phyloP scores from a whole-genome alignment of 1,140 invertebrate species.

The Macrobrachium rosenbergii region DNA sequence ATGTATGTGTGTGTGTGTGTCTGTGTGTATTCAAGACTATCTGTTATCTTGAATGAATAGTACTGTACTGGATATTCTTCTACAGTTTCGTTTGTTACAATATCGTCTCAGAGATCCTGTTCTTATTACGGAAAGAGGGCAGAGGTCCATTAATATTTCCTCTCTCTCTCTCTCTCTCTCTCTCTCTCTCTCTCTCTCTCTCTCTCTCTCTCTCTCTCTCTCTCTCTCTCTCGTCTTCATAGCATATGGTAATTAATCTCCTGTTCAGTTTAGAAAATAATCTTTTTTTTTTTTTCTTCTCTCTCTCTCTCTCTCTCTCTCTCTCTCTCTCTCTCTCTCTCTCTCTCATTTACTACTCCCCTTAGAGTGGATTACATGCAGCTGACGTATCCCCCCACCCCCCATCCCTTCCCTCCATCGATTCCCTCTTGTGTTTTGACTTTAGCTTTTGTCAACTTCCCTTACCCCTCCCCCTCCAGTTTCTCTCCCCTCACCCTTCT shows the following conservation, averaged over 20 bases:
- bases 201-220: background rate
- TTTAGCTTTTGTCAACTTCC: background rate
- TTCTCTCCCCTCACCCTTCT: background rate
- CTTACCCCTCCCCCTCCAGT: background rate
- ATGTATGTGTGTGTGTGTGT: too few species aligned
- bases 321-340: constrained; percentile 10
- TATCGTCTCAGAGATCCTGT: too few species aligned
- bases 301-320: background rate
- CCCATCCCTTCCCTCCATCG: background rate
- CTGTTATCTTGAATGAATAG: too few species aligned
- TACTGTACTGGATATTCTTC: too few species aligned
- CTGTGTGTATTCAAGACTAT: too few species aligned
- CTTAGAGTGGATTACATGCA: background rate
- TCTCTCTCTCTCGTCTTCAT: background rate
- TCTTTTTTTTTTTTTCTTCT: background rate
- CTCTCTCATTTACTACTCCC: background rate
- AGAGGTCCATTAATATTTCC: too few species aligned
- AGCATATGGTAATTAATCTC: too few species aligned
- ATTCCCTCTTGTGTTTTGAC: background rate
- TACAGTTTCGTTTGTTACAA: too few species aligned
- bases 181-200: background rate
- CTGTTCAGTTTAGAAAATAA: too few species aligned
- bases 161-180: background rate
- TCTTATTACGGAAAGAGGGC: too few species aligned
- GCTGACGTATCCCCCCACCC: background rate